These are phyloP conservation scores for Alligator mississippiensis DNA, from an alignment of 2,113 vertebrate species.

Conservation along the genomic window DNA sequence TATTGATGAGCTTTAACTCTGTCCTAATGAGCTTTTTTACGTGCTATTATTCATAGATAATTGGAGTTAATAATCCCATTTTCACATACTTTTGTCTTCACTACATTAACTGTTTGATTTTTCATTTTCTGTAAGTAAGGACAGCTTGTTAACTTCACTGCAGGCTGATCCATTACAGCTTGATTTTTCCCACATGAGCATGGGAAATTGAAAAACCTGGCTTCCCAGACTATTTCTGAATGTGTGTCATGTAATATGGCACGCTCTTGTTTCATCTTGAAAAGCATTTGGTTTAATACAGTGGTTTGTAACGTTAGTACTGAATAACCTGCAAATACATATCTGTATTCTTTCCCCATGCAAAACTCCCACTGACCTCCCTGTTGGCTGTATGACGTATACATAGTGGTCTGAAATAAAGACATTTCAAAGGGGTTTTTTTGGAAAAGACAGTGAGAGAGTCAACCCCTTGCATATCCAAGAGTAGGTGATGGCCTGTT, in stretches of 20 bases:
- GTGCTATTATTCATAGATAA: constrained; percentile 39
- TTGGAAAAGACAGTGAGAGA: too few species aligned
- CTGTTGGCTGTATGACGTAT: neutral
- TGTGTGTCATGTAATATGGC: neutral
- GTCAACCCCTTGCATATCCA: too few species aligned
- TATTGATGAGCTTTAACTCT: constrained; percentile 18
- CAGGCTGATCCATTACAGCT: constrained; percentile 20
- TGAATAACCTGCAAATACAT: neutral
- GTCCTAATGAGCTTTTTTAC: neutral
- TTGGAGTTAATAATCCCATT: constrained; percentile 2
- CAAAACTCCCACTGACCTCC: neutral
- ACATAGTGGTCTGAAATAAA: too few species aligned
- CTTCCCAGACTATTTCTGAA: neutral
- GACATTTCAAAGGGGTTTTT: too few species aligned
- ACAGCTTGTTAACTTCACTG: constrained; percentile 39
- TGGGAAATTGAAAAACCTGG: neutral
- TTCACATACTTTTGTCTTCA: constrained; percentile 41
- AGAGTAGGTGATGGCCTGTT: too few species aligned
- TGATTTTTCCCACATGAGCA: constrained; percentile 13
- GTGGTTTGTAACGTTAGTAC: neutral
- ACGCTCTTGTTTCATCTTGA: neutral
- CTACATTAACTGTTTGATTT: constrained; percentile 63
- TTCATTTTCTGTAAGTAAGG: constrained; percentile 66
- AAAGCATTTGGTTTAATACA: neutral
- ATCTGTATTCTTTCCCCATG: neutral